Evolutionary conservation across 2,797 vertebrate species (phyloP).

Genomic region (Mionectes olivaceus): DNA sequence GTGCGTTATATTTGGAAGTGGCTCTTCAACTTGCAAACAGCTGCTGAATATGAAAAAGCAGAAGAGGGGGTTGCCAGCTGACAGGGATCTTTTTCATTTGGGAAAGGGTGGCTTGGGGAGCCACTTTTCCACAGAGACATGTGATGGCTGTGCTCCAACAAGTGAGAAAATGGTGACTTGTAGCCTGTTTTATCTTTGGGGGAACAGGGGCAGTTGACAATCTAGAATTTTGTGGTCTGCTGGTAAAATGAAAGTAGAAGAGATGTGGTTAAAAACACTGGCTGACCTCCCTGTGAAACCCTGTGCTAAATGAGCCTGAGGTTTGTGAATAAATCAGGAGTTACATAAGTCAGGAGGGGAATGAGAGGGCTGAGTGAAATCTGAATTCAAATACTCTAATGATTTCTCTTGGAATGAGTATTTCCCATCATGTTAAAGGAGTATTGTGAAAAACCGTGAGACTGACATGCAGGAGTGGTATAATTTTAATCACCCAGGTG

Average conservation of each 20-base stretch:
- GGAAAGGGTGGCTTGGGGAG: neutral
- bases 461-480: neutral
- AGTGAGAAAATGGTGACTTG: neutral
- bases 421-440: neutral
- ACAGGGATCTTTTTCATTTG: neutral
- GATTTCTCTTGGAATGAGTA: neutral
- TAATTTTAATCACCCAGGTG: neutral
- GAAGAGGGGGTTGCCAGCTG: neutral
- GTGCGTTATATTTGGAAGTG: neutral
- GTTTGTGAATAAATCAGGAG: neutral
- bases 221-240: neutral
- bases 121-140: neutral
- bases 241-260: neutral
- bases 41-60: neutral
- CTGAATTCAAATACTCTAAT: neutral
- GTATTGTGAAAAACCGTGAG: neutral
- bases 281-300: neutral
- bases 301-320: neutral
- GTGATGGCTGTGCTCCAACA: neutral
- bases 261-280: neutral
- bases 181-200: neutral
- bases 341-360: neutral
- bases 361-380: neutral
- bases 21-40: neutral
- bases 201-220: accelerated